A percentile compares a stretch with the other conserved stretches of the same genome.
These are phyloP conservation scores for Hyalella azteca DNA, from an alignment of 2,888 invertebrate species.

Conservation along the genomic window DNA sequence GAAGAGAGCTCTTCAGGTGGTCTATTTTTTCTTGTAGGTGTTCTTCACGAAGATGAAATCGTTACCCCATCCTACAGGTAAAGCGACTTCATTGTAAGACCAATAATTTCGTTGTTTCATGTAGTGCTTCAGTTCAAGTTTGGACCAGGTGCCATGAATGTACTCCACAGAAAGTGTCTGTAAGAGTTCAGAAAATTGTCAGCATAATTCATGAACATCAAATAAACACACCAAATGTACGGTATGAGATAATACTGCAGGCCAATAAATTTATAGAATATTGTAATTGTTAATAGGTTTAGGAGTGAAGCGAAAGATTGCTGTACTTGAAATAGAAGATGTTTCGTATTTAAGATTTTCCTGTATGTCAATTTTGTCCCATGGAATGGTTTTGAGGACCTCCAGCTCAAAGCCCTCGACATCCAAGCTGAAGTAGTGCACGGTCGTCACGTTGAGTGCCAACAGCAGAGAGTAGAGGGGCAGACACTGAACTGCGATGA, in stretches of 20 bases:
- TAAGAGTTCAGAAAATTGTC: conserved; percentile 24
- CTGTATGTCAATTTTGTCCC: conserved; percentile 65
- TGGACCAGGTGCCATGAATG: conserved; percentile 64
- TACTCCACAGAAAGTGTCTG: conserved; percentile 64
- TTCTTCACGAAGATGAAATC: conserved; percentile 66
- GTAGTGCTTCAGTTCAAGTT: conserved; percentile 62
- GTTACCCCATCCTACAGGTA: conserved; percentile 65
- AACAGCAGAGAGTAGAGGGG: conserved; percentile 66
- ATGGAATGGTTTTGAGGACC: conserved; percentile 67
- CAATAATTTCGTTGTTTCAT: conserved; percentile 65
- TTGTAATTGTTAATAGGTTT: neutral
- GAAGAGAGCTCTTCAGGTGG: too few species aligned
- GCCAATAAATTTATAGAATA: neutral
- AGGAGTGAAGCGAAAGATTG: neutral
- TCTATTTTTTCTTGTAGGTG: conserved; percentile 37
- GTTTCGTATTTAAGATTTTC: conserved; percentile 51
- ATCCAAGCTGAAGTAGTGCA: conserved; percentile 69
- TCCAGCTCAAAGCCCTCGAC: conserved; percentile 68
- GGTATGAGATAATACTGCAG: too few species aligned
- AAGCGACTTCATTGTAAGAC: conserved; percentile 63
- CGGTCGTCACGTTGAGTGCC: conserved; percentile 64
- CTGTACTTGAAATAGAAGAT: neutral
- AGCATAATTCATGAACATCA: neutral
- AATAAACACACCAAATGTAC: neutral
- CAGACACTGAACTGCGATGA: conserved; percentile 65